Conservation (phyloP, 2,113 vertebrate genomes). For the Gavia stellata region DNA sequence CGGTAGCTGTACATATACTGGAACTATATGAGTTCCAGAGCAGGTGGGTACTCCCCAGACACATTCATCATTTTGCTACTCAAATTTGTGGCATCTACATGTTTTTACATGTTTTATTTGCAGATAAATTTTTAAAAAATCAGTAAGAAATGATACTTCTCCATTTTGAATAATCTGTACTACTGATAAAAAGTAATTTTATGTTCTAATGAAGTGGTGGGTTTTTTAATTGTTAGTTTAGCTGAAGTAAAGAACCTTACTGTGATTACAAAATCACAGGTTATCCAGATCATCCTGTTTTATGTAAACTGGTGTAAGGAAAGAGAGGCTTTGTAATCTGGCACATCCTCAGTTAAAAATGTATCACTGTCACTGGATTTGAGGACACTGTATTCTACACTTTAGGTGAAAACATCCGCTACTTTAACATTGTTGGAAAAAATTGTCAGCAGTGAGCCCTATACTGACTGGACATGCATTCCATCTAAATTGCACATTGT, state of each 20-base stretch:
- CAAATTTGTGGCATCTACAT: not conserved
- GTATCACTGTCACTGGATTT: not conserved
- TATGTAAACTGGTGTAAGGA: not conserved
- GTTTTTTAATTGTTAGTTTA: not conserved
- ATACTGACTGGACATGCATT: slow-evolving; percentile 31
- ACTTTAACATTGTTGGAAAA: slow-evolving; percentile 28
- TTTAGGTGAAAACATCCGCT: slow-evolving; percentile 64
- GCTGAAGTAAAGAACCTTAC: not conserved
- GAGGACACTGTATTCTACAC: slow-evolving; percentile 43
- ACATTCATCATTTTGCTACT: not conserved
- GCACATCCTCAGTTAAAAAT: not conserved
- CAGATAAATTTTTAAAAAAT: not conserved
- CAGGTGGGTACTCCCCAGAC: not conserved
- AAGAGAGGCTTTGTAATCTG: not conserved
- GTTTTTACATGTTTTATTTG: not conserved
- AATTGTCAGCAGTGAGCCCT: not conserved
- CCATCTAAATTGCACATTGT: slow-evolving; percentile 15
- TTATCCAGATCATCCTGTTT: not conserved
- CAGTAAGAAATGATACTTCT: not conserved
- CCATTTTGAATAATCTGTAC: not conserved
- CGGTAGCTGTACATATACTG: not conserved
- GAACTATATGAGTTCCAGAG: not conserved
- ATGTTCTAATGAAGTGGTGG: not conserved
- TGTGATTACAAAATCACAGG: not conserved
- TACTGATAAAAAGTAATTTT: not conserved